These are phyloP conservation scores for Epinotia ramella DNA, from an alignment of 2,888 invertebrate species.

Conservation along the genomic window DNA sequence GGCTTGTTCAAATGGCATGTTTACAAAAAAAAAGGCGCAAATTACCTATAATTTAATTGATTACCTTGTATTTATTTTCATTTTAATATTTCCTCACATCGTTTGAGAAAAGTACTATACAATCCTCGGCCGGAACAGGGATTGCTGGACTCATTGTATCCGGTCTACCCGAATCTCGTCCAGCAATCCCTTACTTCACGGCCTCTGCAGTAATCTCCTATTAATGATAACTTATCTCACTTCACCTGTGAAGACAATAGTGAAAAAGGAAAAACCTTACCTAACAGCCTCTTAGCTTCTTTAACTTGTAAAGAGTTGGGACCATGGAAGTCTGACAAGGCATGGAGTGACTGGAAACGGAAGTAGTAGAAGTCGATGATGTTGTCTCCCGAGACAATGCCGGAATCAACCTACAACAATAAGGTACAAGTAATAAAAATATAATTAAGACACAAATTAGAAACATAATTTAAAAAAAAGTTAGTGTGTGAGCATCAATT, in stretches of 20 bases:
- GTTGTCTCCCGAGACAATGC: slow-evolving; percentile 81
- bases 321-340: slow-evolving; percentile 87
- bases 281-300: slow-evolving; percentile 87
- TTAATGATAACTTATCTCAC: background rate
- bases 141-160: too few species aligned
- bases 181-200: too few species aligned
- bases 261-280: slow-evolving; percentile 62
- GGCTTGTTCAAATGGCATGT: too few species aligned
- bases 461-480: background rate
- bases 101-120: too few species aligned
- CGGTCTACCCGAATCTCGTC: too few species aligned
- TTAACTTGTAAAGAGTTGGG: slow-evolving; percentile 86
- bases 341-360: slow-evolving; percentile 86
- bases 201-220: too few species aligned
- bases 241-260: background rate
- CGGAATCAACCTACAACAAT: slow-evolving; percentile 71
- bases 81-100: too few species aligned
- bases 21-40: too few species aligned
- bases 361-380: slow-evolving; percentile 88
- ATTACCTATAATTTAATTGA: too few species aligned
- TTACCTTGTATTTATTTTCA: too few species aligned
- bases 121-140: too few species aligned
- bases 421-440: background rate
- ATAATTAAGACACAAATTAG: too few species aligned
- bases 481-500: background rate